These are phyloP conservation scores for Andrena praecox DNA, from an alignment of 2,888 invertebrate species.

Conservation along the genomic window DNA sequence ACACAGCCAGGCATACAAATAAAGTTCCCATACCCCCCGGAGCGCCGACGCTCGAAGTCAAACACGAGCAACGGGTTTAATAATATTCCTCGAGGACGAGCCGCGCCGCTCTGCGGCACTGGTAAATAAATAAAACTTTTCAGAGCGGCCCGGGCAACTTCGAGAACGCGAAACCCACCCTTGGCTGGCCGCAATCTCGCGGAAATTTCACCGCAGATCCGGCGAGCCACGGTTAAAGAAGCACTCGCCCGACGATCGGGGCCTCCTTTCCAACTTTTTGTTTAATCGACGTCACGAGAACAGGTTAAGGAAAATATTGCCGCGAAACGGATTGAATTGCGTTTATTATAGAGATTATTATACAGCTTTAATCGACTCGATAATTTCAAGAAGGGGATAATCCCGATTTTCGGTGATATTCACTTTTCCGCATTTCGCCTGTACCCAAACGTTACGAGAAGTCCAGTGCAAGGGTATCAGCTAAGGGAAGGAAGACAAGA, in stretches of 20 bases:
- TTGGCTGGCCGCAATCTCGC: slow-evolving; percentile 27
- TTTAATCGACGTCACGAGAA: slow-evolving; percentile 36
- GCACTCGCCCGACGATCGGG: slow-evolving; percentile 23
- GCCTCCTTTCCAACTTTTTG: slow-evolving; percentile 29
- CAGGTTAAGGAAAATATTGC: slow-evolving; percentile 46
- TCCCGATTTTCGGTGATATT: too few species aligned
- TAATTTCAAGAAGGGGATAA: neutral
- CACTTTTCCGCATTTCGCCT: too few species aligned
- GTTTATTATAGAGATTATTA: neutral
- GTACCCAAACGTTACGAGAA: too few species aligned
- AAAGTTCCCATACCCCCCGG: slow-evolving; percentile 46
- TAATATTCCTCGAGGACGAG: slow-evolving; percentile 64
- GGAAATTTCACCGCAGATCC: slow-evolving; percentile 49
- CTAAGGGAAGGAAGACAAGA: neutral
- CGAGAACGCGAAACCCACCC: slow-evolving; percentile 17
- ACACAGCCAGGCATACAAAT: slow-evolving; percentile 76
- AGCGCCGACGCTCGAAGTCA: slow-evolving; percentile 68
- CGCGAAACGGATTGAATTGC: slow-evolving; percentile 32
- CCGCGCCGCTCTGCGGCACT: slow-evolving; percentile 37
- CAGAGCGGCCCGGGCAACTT: slow-evolving; percentile 22
- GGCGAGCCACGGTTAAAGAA: slow-evolving; percentile 19
- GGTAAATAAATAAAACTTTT: slow-evolving; percentile 73
- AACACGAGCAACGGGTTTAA: slow-evolving; percentile 66
- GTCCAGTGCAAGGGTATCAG: neutral
- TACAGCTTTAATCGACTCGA: neutral